Evolutionary conservation across 2,888 invertebrate genomes (phyloP).

Genomic region (Lapara coniferarum): DNA sequence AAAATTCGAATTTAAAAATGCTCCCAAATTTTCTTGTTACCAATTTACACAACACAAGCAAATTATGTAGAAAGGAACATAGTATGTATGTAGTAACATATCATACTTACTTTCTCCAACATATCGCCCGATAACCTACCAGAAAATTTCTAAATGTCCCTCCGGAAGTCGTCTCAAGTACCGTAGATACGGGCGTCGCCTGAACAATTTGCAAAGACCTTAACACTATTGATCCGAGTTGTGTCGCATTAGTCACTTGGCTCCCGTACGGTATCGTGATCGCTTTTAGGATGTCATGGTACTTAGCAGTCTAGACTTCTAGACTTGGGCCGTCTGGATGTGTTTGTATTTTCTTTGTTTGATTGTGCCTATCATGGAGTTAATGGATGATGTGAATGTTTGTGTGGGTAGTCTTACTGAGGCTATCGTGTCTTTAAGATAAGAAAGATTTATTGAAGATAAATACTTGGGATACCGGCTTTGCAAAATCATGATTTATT

Average conservation of each 20-base stretch:
- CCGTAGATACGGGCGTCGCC: not conserved
- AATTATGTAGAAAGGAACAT: too few relatives aligned
- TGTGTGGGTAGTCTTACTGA: too few relatives aligned
- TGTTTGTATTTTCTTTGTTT: not conserved
- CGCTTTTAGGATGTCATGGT: constrained; percentile 26
- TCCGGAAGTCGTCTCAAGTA: not conserved
- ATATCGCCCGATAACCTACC: not conserved
- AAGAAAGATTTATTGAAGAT: too few relatives aligned
- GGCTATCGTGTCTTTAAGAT: too few relatives aligned
- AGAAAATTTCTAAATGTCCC: not conserved
- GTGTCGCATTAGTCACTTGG: constrained; percentile 38
- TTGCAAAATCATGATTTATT: too few relatives aligned
- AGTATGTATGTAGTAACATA: not conserved
- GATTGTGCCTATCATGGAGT: not conserved
- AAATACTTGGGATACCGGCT: too few relatives aligned
- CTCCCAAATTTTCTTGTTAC: too few relatives aligned
- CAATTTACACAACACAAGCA: too few relatives aligned
- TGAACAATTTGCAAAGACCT: not conserved
- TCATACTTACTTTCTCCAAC: not conserved
- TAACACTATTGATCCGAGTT: constrained; percentile 29
- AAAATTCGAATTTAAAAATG: too few relatives aligned
- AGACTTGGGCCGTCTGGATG: constrained; percentile 31
- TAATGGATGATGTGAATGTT: not conserved
- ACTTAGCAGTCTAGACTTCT: constrained; percentile 36
- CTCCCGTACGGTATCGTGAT: constrained; percentile 30